Evolutionary conservation across 1,140 invertebrate species (phyloP).

Genomic region (Brachionus sp.): DNA sequence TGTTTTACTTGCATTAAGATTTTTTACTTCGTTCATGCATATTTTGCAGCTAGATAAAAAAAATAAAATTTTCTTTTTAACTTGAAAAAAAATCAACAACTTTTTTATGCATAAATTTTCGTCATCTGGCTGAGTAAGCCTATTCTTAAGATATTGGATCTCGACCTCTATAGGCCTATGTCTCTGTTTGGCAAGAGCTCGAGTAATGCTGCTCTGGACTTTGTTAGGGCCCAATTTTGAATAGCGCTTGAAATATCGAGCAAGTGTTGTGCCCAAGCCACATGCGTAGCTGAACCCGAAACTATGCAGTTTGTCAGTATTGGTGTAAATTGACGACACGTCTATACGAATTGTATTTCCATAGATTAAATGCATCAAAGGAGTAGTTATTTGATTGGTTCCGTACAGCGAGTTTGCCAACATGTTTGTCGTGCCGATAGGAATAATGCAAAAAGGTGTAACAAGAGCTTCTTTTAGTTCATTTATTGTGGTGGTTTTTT

Average conservation of each 20-base stretch:
- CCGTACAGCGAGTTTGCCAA: conserved; percentile 53
- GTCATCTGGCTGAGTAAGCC: neutral
- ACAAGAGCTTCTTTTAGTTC: neutral
- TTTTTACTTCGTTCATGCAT: neutral
- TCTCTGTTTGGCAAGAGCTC: neutral
- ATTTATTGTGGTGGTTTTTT: neutral
- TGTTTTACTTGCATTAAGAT: neutral
- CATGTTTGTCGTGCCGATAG: conserved; percentile 52
- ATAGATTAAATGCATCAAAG: conserved; percentile 51
- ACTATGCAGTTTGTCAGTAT: conserved; percentile 2
- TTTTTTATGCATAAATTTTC: conserved; percentile 12
- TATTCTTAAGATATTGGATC: conserved; percentile 18
- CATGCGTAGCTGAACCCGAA: conserved; percentile 16
- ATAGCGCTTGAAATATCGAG: conserved; percentile 22
- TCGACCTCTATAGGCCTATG: conserved; percentile 28
- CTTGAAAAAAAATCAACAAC: neutral
- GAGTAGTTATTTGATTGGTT: conserved; percentile 50
- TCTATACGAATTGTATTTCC: conserved; percentile 47
- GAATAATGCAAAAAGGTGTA: conserved; percentile 22
- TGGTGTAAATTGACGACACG: neutral
- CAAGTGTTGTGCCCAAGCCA: conserved; percentile 25
- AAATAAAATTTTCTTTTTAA: neutral
- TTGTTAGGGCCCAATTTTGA: neutral
- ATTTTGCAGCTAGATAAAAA: conserved; percentile 9
- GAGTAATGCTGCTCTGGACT: neutral